Conservation (phyloP, 2,888 invertebrate genomes). For the Digitonthophagus gazella region DNA sequence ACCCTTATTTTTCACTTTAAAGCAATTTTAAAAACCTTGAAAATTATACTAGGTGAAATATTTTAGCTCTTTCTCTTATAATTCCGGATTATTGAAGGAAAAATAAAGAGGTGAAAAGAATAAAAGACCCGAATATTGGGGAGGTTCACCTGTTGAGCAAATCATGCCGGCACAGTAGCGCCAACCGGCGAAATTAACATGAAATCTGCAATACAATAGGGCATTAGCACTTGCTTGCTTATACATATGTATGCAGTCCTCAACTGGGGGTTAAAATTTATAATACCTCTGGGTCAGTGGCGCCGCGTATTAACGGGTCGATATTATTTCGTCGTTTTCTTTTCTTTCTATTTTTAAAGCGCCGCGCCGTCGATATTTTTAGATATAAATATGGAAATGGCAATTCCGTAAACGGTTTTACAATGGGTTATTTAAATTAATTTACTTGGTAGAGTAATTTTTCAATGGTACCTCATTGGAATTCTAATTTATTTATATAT, state of each 20-base stretch:
- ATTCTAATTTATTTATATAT: slow-evolving; percentile 16
- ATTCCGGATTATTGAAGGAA: not conserved
- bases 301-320: slow-evolving; percentile 2
- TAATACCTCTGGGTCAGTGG: slow-evolving; percentile 34
- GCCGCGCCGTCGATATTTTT: too few species aligned
- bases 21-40: too few species aligned
- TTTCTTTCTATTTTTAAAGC: too few species aligned
- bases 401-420: not conserved
- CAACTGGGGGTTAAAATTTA: slow-evolving; percentile 45
- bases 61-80: too few species aligned
- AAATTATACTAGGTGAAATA: too few species aligned
- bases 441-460: not conserved
- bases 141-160: slow-evolving; percentile 47
- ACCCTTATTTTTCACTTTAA: too few species aligned
- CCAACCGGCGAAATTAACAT: slow-evolving; percentile 48
- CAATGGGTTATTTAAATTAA: not conserved
- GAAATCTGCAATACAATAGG: slow-evolving; percentile 53
- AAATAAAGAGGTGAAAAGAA: not conserved
- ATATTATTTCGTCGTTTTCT: too few species aligned
- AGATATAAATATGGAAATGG: not conserved
- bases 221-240: slow-evolving; percentile 50
- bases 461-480: not conserved
- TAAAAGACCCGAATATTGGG: not conserved
- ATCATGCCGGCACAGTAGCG: slow-evolving; percentile 43
- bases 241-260: slow-evolving; percentile 51